Evolutionary conservation across 2,797 vertebrate genomes (phyloP).

Genomic region (Pseudotriccus pelzelni): DNA sequence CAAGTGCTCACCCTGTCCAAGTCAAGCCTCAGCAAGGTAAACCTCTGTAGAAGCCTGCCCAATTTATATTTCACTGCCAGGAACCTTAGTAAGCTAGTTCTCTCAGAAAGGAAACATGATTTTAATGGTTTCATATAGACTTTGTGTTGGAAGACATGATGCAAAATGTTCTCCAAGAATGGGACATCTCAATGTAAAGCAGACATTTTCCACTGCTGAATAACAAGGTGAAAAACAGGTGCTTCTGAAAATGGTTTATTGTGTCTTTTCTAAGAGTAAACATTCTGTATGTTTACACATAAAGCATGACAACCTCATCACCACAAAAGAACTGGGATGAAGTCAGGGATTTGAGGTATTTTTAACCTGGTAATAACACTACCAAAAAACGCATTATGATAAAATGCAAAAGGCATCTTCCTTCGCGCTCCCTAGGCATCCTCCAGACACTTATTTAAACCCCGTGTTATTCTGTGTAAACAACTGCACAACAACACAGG

Average conservation of each 20-base stretch:
- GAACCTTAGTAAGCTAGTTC: background rate
- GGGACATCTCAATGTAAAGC: background rate
- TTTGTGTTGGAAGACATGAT: background rate
- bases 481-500: fast-evolving
- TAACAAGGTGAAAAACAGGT: background rate
- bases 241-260: fast-evolving
- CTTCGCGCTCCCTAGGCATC: background rate
- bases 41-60: background rate
- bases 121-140: background rate
- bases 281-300: background rate
- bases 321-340: background rate
- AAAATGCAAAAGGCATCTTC: background rate
- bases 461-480: background rate
- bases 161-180: background rate
- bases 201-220: background rate
- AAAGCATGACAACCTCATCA: background rate
- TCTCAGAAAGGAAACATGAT: background rate
- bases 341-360: background rate
- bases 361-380: background rate
- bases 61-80: background rate
- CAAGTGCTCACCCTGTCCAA: background rate
- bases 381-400: background rate
- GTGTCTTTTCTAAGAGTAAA: background rate
- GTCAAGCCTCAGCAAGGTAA: background rate
- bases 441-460: background rate